These are phyloP conservation scores for Amphipyra berbera DNA, from an alignment of 2,888 invertebrate genomes.

Conservation along the genomic window DNA sequence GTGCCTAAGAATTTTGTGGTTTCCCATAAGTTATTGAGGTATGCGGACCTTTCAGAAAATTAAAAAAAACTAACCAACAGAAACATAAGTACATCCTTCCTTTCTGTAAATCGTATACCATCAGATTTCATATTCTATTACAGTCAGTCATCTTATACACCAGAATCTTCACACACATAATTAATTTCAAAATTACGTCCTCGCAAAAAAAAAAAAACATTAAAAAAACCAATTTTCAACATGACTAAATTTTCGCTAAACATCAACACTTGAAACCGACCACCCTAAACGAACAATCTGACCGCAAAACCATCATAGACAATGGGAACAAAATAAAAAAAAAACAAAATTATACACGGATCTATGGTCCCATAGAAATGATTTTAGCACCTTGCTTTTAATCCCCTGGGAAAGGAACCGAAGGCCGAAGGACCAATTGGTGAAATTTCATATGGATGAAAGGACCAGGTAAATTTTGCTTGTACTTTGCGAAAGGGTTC, in stretches of 20 bases:
- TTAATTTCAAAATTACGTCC: constrained; percentile 28
- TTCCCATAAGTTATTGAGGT: not conserved
- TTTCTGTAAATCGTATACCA: not conserved
- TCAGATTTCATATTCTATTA: not conserved
- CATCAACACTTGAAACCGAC: constrained; percentile 36
- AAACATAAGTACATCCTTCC: too few relatives aligned
- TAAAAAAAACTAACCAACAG: not conserved
- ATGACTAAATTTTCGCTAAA: constrained; percentile 34
- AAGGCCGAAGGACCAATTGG: constrained; percentile 13
- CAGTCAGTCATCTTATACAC: not conserved
- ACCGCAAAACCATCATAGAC: constrained; percentile 48
- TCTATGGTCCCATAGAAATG: constrained; percentile 43
- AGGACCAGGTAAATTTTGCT: constrained; percentile 53
- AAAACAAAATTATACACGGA: constrained; percentile 31
- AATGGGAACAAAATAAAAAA: constrained; percentile 36
- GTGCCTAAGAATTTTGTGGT: not conserved
- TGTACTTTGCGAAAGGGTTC: constrained; percentile 50
- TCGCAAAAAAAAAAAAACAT: constrained; percentile 5
- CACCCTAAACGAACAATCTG: constrained; percentile 44
- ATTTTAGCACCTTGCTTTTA: constrained; percentile 65
- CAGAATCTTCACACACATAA: constrained; percentile 3
- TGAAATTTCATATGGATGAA: constrained; percentile 55
- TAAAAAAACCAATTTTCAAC: constrained; percentile 39
- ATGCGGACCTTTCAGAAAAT: constrained; percentile 1
- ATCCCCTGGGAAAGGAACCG: constrained; percentile 58